Conservation (phyloP, 1,140 invertebrate species). For the Agraylea sexmaculata region DNA sequence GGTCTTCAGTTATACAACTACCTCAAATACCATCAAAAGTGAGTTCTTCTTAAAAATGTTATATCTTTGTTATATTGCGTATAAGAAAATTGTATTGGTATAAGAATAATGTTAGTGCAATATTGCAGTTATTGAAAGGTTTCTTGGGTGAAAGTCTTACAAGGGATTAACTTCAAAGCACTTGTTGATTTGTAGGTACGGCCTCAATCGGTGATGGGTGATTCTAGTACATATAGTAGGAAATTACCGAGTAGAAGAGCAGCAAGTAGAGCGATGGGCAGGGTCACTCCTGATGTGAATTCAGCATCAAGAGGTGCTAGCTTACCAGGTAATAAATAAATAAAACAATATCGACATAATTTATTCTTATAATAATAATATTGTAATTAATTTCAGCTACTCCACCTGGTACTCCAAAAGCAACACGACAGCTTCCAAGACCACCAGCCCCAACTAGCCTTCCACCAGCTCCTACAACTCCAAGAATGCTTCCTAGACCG, state of each 20-base stretch:
- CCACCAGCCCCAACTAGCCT: slow-evolving; percentile 31
- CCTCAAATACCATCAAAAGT: slow-evolving; percentile 34
- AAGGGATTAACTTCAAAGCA: not conserved
- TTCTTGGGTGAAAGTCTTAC: not conserved
- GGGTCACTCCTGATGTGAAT: slow-evolving; percentile 17
- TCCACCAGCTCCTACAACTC: slow-evolving; percentile 43
- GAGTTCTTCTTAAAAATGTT: slow-evolving; percentile 2
- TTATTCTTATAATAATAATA: not conserved
- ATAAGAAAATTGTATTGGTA: not conserved
- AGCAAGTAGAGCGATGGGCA: slow-evolving; percentile 15
- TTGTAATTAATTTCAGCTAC: slow-evolving; percentile 16
- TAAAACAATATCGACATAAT: not conserved
- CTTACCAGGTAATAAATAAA: slow-evolving; percentile 17
- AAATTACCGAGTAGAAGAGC: slow-evolving; percentile 13
- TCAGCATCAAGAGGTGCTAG: slow-evolving; percentile 20
- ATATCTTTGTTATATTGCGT: slow-evolving; percentile 1
- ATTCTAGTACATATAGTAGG: slow-evolving; percentile 11
- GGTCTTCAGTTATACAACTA: slow-evolving; percentile 38
- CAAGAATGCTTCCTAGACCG: slow-evolving; percentile 32
- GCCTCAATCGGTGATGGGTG: slow-evolving; percentile 21
- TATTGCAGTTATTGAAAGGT: not conserved
- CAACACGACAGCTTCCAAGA: slow-evolving; percentile 17
- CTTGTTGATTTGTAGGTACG: slow-evolving; percentile 13
- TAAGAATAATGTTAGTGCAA: not conserved
- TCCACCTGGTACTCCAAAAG: slow-evolving; percentile 18